A percentile compares a stretch with the other conserved stretches of the same genome.
Conservation (phyloP, 35 echinoderm and acorn worm genomes). For the Ptychodera flava region DNA sequence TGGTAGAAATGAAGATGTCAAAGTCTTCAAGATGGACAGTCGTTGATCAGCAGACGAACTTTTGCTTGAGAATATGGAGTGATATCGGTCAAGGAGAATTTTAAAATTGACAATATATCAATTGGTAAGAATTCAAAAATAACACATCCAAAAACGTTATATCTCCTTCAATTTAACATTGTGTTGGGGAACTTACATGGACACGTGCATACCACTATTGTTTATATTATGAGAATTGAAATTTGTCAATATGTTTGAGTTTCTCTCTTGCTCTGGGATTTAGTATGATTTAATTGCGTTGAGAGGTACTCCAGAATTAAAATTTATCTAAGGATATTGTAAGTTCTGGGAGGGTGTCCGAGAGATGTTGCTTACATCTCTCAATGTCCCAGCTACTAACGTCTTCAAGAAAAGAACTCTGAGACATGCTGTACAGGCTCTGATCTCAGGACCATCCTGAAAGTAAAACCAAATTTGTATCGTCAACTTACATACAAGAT, state of each 20-base stretch:
- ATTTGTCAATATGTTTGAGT: too few relatives aligned
- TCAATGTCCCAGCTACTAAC: slow-evolving; percentile 47
- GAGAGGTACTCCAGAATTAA: background rate
- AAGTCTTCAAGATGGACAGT: slow-evolving; percentile 32
- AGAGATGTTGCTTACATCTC: slow-evolving; percentile 31
- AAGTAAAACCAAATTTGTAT: background rate
- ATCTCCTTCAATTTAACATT: background rate
- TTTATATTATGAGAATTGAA: too few relatives aligned
- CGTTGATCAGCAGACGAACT: slow-evolving; percentile 27
- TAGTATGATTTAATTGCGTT: too few relatives aligned
- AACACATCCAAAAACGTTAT: background rate
- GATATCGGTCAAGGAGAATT: slow-evolving; percentile 35
- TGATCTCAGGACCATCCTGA: background rate
- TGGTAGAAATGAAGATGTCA: slow-evolving; percentile 54
- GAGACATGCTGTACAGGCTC: slow-evolving; percentile 46
- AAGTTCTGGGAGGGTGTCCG: slow-evolving; percentile 50
- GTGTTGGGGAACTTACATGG: too few relatives aligned
- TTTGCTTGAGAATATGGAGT: slow-evolving; percentile 53
- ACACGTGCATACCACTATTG: too few relatives aligned
- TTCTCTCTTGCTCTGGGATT: too few relatives aligned
- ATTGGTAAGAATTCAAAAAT: too few relatives aligned
- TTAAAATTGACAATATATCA: too few relatives aligned
- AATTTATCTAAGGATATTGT: slow-evolving; percentile 72
- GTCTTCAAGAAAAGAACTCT: slow-evolving; percentile 52
- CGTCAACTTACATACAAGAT: background rate